Percentiles rank a stretch among this genome's conserved stretches.
phyloP scores from a whole-genome alignment of 2,888 invertebrate species.

The Gisinianus flammeolus region DNA sequence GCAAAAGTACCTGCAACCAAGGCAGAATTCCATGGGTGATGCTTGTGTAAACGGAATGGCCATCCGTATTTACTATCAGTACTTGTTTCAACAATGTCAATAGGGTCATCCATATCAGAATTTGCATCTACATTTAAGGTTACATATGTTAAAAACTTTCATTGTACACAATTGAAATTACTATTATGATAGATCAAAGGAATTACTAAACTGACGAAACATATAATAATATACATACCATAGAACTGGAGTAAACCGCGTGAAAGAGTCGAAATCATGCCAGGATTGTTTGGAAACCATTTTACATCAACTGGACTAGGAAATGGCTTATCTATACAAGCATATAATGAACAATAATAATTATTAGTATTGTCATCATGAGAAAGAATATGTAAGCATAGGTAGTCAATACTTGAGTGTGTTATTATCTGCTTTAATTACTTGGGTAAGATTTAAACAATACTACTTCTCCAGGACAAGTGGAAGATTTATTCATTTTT shows the following conservation, averaged over 20 bases:
- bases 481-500: conserved; percentile 32
- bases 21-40: conserved; percentile 39
- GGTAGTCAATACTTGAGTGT: background rate
- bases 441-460: conserved; percentile 35
- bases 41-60: conserved; percentile 22
- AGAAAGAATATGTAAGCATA: background rate
- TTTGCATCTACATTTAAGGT: conserved; percentile 34
- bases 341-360: too few species aligned
- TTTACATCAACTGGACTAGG: conserved; percentile 36
- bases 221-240: too few species aligned
- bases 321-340: conserved; percentile 28
- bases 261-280: conserved; percentile 30
- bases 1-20: conserved; percentile 12
- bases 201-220: too few species aligned
- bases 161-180: background rate
- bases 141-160: background rate
- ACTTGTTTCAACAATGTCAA: conserved; percentile 28
- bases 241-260: conserved; percentile 26
- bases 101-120: conserved; percentile 31
- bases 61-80: conserved; percentile 32
- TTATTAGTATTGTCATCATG: too few species aligned
- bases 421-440: background rate
- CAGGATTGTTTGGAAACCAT: conserved; percentile 38
- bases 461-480: conserved; percentile 30
- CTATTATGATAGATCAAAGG: too few species aligned